Base-by-base conservation (phyloP, 2,113 vertebrate genomes). In the Octodon degus region DNA sequence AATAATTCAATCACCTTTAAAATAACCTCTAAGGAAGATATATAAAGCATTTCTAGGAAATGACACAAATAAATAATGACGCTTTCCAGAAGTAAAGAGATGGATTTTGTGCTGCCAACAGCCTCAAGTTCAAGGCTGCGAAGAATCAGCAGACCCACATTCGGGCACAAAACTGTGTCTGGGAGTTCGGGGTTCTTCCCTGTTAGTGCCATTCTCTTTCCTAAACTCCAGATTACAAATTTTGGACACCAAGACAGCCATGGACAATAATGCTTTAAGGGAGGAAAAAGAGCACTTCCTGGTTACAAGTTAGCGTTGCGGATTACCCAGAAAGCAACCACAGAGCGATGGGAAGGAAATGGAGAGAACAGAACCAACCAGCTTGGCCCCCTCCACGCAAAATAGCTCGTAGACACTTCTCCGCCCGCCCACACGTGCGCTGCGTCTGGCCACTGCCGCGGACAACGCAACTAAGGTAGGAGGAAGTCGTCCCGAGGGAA, bases 201-300 rank as follows among this genome's bases (percentile, higher is more conserved):
- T 95, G 68, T 20, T 94, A 89, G 93, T 88, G 95, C 92, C 77
- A 50, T 80, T 95, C 87, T 92, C 90, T 85, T 84, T 81, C 89
- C 63, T 88, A 90, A 96, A 96, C 1, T 97, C n/a, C 85, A 95
- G 89, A 80, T 85, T 96, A 97, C 97, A 72, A 95, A 91, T 68
- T 97, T 96, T 94, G 86, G 68, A 83, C 97, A 95, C 25, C 40
- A n/a, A 12, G 40, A 93, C 40, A 88, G 37, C 77, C 93, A 97
- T 65, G 93, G 95, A 95, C 55, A 97, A 96, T 96, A 96, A 97
- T 91, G 97, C 97, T 97, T 47, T 96, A 93, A 97, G 95, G 55
- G 70, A 97, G 65, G 95, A 95, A 94, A 98, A 95, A 97, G 94
- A 93, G 98, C 98, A 97, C 97, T 96, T 94, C 95, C 91, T 96